A percentile compares a stretch with the other conserved stretches of the same genome.
These are phyloP conservation scores for Ceyx cyanopectus DNA, from an alignment of 2,113 vertebrate species.

Conservation along the genomic window DNA sequence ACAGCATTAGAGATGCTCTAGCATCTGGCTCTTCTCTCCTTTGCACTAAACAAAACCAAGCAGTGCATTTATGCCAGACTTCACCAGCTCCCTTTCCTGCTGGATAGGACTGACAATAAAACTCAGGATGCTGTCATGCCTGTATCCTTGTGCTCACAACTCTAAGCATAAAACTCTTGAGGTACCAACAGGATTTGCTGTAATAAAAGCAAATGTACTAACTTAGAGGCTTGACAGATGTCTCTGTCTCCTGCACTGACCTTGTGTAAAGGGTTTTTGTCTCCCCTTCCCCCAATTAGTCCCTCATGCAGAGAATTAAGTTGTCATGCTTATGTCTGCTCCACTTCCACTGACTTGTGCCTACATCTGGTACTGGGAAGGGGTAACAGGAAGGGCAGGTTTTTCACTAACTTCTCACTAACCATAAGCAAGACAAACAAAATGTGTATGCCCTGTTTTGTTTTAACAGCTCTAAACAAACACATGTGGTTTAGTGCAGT, in stretches of 20 bases:
- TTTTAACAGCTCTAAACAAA: constrained; percentile 33
- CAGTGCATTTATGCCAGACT: constrained; percentile 34
- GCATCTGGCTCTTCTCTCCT: neutral
- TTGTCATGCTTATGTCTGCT: constrained; percentile 62
- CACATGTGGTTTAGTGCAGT: neutral
- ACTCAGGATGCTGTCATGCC: neutral
- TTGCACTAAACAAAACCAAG: constrained; percentile 37
- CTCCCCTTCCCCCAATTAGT: neutral
- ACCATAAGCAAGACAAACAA: constrained; percentile 27
- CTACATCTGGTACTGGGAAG: constrained; percentile 40
- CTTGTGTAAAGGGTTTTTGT: constrained; percentile 34
- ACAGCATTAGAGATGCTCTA: neutral
- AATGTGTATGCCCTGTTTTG: constrained; percentile 7
- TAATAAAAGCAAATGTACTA: constrained; percentile 42
- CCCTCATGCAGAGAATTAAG: constrained; percentile 34
- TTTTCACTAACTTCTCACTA: constrained; percentile 31
- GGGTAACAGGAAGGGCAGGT: constrained; percentile 63
- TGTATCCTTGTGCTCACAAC: constrained; percentile 35
- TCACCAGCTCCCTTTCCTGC: constrained; percentile 28
- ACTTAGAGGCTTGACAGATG: constrained; percentile 58
- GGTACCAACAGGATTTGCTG: constrained; percentile 37
- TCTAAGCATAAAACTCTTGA: constrained; percentile 55
- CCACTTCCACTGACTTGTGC: constrained; percentile 43
- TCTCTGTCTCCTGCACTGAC: constrained; percentile 60
- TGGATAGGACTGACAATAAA: constrained; percentile 42